phyloP scores from a whole-genome alignment of 2,797 vertebrate genomes.

The Falco concolor region DNA sequence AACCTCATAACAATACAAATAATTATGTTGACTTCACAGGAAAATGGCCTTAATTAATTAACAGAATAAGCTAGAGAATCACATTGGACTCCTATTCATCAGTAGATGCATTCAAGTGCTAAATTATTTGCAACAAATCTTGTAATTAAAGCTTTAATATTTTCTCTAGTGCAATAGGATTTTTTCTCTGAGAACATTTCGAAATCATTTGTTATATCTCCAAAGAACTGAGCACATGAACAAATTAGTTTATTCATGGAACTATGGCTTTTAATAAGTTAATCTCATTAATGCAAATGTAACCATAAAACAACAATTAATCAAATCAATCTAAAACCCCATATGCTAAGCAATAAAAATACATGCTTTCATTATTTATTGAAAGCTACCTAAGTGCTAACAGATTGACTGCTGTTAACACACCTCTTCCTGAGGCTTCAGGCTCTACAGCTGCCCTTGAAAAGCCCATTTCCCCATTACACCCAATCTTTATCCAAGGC shows the following conservation, averaged over 20 bases:
- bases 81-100: background rate
- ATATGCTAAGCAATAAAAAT: background rate
- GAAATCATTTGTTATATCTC: background rate
- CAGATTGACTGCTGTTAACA: background rate
- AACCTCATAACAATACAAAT: background rate
- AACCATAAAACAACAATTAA: background rate
- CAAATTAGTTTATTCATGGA: background rate
- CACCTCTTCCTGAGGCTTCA: background rate
- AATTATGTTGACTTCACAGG: background rate
- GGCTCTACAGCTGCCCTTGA: background rate
- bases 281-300: background rate
- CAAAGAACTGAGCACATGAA: background rate
- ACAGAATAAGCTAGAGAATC: background rate
- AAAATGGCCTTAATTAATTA: constrained; percentile 3
- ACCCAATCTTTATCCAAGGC: background rate
- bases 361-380: background rate
- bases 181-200: background rate
- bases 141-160: background rate
- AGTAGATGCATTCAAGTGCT: background rate
- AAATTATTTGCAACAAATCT: background rate
- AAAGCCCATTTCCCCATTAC: background rate
- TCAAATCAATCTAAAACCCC: background rate
- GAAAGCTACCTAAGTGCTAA: background rate
- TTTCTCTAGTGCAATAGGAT: background rate
- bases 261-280: background rate